These are phyloP conservation scores for Acrocyrtus sp. DNA, from an alignment of 2,888 invertebrate genomes.

Conservation along the genomic window DNA sequence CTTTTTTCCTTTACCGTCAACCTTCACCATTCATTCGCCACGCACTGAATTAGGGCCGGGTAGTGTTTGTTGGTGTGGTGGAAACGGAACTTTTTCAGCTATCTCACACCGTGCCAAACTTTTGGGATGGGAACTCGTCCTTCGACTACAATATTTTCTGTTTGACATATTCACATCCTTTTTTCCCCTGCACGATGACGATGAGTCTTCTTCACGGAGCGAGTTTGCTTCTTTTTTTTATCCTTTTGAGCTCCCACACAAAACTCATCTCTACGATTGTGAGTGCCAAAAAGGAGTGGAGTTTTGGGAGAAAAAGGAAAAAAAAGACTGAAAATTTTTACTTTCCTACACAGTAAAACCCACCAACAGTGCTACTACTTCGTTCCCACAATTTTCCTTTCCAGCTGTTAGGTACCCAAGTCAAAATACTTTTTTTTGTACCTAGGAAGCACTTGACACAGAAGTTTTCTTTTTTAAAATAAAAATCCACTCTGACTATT, in stretches of 20 bases:
- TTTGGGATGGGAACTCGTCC: no score
- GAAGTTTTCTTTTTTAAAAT: slow-evolving; percentile 1
- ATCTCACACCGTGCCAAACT: no score
- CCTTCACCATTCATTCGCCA: no score
- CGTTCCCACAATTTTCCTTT: neutral
- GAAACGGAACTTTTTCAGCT: neutral
- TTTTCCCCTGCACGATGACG: slow-evolving; percentile 4
- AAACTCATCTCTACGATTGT: neutral
- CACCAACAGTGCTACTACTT: no score
- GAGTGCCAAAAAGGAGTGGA: slow-evolving; percentile 5
- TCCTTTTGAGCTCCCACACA: neutral
- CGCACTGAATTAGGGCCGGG: no score
- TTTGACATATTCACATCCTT: slow-evolving; percentile 44
- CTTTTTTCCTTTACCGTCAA: no score
- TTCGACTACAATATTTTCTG: slow-evolving; percentile 36
- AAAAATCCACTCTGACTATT: neutral
- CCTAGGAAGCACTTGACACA: neutral
- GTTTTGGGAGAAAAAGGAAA: slow-evolving; percentile 1
- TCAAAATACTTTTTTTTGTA: neutral
- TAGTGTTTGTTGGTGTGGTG: no score
- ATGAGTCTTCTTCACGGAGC: slow-evolving; percentile 30
- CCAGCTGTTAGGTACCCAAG: neutral
- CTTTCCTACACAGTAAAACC: no score
- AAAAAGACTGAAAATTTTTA: neutral
- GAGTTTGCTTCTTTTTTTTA: slow-evolving; percentile 26